Percentiles rank a stretch among this genome's conserved stretches.
phyloP scores from a whole-genome alignment of 2,113 vertebrate genomes.

The Anolis carolinensis region DNA sequence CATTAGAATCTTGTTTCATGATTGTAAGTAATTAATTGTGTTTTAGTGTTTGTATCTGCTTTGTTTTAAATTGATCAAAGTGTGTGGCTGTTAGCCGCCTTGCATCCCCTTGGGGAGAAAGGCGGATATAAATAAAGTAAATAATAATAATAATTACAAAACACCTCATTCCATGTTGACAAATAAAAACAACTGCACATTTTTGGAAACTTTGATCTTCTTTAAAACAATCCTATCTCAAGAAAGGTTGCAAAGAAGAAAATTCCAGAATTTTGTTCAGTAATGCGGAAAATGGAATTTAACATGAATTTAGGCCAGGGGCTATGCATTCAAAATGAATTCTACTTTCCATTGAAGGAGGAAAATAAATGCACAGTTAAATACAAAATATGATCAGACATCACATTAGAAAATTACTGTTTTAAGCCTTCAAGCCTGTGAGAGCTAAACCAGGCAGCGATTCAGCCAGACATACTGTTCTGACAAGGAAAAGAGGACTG shows the following conservation, averaged over 20 bases:
- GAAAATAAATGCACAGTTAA: background rate
- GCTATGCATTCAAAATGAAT: background rate
- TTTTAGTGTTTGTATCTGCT: too few relatives aligned
- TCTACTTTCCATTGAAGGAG: background rate
- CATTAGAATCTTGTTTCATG: background rate
- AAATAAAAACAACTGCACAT: slow-evolving; percentile 42
- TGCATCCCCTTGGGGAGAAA: too few relatives aligned
- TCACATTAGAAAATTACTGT: background rate
- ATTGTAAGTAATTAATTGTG: background rate
- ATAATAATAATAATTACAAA: background rate
- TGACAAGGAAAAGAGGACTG: slow-evolving; percentile 50
- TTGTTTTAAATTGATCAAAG: too few relatives aligned
- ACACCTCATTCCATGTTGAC: slow-evolving; percentile 55
- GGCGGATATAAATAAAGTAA: too few relatives aligned
- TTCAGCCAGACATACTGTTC: slow-evolving; percentile 50
- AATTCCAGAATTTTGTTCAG: slow-evolving; percentile 37
- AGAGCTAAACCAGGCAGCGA: slow-evolving; percentile 48
- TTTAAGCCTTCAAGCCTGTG: slow-evolving; percentile 46
- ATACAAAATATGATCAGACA: background rate
- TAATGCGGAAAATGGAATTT: background rate
- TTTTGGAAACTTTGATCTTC: background rate
- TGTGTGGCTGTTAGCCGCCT: too few relatives aligned
- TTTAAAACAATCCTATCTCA: background rate
- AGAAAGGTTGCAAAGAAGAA: slow-evolving; percentile 20
- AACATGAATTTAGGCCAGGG: background rate